Evolutionary conservation across 2,113 vertebrate species (phyloP).

Genomic region (Antidorcas marsupialis): DNA sequence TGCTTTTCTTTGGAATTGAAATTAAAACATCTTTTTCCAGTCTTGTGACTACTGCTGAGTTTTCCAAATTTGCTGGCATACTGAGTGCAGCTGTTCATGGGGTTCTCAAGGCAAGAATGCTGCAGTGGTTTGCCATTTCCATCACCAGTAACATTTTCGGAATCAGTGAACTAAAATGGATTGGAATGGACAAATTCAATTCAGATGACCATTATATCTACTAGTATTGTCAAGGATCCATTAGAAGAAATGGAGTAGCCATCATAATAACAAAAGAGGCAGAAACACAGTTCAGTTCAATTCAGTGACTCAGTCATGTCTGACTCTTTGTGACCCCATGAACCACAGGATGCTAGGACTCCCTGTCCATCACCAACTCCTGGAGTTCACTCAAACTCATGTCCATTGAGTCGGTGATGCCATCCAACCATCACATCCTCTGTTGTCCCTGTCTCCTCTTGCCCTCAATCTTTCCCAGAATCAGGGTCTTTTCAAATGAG

Average conservation of each 20-base stretch:
- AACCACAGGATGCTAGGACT: accelerated
- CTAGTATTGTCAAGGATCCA: not conserved
- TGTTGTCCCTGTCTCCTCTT: not conserved
- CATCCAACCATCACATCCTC: not conserved
- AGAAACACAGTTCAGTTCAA: not conserved
- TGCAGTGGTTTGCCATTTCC: not conserved
- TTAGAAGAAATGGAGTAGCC: not conserved
- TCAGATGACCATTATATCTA: not conserved
- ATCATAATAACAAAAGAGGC: not conserved
- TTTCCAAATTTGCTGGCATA: not conserved
- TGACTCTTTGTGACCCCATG: not conserved
- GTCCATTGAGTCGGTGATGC: not conserved
- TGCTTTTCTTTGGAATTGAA: not conserved
- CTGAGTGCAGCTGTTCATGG: not conserved
- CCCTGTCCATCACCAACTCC: too few species aligned
- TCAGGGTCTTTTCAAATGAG: not conserved
- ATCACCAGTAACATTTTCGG: not conserved
- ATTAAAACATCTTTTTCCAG: not conserved
- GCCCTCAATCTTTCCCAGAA: not conserved
- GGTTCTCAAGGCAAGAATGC: not conserved
- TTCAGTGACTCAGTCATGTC: not conserved
- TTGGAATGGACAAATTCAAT: not conserved
- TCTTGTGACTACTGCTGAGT: not conserved
- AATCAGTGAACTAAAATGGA: not conserved
- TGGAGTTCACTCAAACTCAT: not conserved